phyloP scores from a whole-genome alignment of 2,797 vertebrate species.

The Pteropus rufus region DNA sequence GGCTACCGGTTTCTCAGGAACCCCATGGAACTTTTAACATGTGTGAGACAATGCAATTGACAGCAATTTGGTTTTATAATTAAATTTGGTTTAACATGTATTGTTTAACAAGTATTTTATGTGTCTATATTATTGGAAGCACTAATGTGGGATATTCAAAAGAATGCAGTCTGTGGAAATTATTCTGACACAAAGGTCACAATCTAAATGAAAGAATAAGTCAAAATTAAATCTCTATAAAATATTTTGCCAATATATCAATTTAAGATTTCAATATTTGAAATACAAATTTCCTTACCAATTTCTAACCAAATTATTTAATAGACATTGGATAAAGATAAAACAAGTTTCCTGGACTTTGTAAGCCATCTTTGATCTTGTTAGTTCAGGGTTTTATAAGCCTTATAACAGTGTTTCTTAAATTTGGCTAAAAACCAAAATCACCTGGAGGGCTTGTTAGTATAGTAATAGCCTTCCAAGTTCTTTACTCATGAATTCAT shows the following conservation, averaged over 20 bases:
- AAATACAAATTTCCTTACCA: slow-evolving; percentile 18
- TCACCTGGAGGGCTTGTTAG: background rate
- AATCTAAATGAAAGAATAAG: background rate
- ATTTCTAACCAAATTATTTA: background rate
- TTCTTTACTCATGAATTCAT: background rate
- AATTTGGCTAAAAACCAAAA: slow-evolving; percentile 7
- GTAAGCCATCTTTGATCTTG: background rate
- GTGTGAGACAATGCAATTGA: background rate
- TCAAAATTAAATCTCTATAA: background rate
- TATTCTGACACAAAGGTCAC: background rate
- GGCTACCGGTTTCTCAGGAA: background rate
- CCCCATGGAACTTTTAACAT: background rate
- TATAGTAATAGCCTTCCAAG: background rate
- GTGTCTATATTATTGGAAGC: background rate
- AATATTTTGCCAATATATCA: background rate
- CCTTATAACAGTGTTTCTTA: background rate
- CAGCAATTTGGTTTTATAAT: background rate
- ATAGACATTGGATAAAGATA: background rate
- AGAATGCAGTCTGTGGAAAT: background rate
- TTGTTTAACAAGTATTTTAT: slow-evolving; percentile 8
- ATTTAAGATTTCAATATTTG: slow-evolving; percentile 30
- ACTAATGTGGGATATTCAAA: background rate
- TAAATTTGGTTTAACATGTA: background rate
- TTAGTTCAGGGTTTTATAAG: background rate
- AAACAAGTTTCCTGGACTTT: background rate